phyloP scores from a whole-genome alignment of 2,888 invertebrate species.

The Onthophagus sagittarius region DNA sequence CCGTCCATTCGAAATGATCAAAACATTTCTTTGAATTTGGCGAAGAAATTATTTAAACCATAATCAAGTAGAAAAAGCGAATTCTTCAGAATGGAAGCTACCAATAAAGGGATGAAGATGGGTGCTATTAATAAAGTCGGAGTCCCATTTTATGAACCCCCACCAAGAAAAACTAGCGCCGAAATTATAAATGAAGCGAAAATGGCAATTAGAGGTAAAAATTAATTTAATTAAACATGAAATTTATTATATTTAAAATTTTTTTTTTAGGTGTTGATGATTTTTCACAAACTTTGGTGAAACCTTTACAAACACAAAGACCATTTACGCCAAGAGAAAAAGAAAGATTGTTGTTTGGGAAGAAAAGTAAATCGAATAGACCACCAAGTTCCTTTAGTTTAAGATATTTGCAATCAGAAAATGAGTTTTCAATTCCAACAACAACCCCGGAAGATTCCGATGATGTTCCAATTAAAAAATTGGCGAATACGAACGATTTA shows the following conservation, averaged over 20 bases:
- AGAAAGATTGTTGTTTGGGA: conserved; percentile 72
- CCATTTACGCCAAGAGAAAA: conserved; percentile 83
- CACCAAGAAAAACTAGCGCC: conserved; percentile 67
- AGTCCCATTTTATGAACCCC: conserved; percentile 60
- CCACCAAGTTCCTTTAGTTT: conserved; percentile 76
- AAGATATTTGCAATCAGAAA: conserved; percentile 60
- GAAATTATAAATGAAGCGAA: conserved; percentile 78
- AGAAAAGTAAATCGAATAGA: conserved; percentile 52
- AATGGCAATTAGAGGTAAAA: conserved; percentile 52
- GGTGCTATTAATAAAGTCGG: conserved; percentile 20
- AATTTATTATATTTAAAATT: neutral
- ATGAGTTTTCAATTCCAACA: conserved; percentile 38
- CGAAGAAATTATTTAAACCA: too few species aligned
- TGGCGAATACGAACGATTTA: conserved; percentile 34
- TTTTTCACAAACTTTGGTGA: conserved; percentile 40
- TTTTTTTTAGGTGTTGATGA: conserved; percentile 36
- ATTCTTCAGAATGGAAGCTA: neutral
- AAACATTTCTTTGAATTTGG: too few species aligned
- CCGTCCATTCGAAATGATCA: too few species aligned
- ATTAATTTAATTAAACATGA: neutral
- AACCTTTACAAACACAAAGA: conserved; percentile 73
- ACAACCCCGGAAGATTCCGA: conserved; percentile 28
- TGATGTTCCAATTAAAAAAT: conserved; percentile 30
- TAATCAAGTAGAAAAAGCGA: neutral
- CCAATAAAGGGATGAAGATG: conserved; percentile 19